These are phyloP conservation scores for Ormyrus thymus DNA, from an alignment of 2,888 invertebrate species.

Conservation along the genomic window DNA sequence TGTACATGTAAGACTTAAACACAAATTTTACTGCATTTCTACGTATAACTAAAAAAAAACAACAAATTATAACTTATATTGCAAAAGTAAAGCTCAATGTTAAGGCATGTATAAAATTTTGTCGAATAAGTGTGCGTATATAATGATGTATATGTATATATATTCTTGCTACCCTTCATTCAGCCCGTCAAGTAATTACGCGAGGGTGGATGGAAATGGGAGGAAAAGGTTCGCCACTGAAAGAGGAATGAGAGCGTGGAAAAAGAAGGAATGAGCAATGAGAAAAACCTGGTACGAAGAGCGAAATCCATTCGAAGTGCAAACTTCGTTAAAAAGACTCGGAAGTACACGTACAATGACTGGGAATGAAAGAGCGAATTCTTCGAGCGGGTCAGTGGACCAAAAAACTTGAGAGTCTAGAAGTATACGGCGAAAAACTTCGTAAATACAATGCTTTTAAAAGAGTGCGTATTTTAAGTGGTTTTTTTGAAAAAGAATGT, in stretches of 20 bases:
- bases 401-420: neutral
- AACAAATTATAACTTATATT: neutral
- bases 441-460: neutral
- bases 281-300: neutral
- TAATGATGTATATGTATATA: constrained; percentile 16
- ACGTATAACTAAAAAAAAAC: constrained; percentile 16
- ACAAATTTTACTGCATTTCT: constrained; percentile 35
- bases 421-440: neutral
- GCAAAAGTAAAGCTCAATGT: constrained; percentile 18
- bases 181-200: constrained; percentile 27
- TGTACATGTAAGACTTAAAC: constrained; percentile 33
- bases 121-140: constrained; percentile 22
- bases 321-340: constrained; percentile 29
- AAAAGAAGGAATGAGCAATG: neutral
- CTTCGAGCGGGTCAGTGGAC: constrained; percentile 11
- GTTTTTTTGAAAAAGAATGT: too few relatives aligned
- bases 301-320: constrained; percentile 29
- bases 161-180: constrained; percentile 40
- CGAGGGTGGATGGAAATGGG: constrained; percentile 14
- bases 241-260: neutral
- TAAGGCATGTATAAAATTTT: constrained; percentile 18
- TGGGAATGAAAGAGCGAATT: neutral
- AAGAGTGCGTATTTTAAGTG: neutral
- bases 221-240: neutral
- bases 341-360: neutral